Base-by-base conservation (phyloP, 2,113 vertebrate genomes). In the Nibea coibor region DNA sequence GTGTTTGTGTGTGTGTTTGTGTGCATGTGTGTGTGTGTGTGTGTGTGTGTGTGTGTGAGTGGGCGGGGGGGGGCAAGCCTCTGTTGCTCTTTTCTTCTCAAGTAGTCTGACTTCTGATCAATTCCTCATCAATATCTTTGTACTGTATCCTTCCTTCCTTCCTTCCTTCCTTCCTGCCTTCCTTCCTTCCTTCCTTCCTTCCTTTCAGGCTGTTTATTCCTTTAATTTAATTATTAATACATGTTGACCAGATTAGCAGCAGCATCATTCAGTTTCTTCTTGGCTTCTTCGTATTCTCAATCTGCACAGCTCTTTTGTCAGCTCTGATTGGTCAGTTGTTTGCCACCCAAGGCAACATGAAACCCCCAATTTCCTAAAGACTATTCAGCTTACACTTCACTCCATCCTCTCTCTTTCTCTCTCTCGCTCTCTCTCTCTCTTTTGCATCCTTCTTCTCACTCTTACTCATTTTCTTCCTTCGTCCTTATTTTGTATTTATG, bases 31-130 rank as follows among this genome's bases (percentile, higher is more conserved):
- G 17, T 53, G 10, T 8, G 10, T 61, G 66, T 48, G 62, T 5
- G 69, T 63, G 66, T 43, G 42, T 43, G 42, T 12, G 42, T 43
- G 42, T 43, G 42, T 43, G 42, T 43, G 42, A 12, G 42, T 43
- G 43, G 5, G 17, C 19, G 10, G 1, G 14, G 10, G 62, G n/a
- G 3, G 45, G 39, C 26, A 45, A 54, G 62, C 61, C 24, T 11
- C 31, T 35, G 24, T 24, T 63, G 0, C 47, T 11, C 12, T 10
- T 81, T 56, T 63, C 56, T 47, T 68, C 63, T 75, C 42, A 71
- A 17, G 45, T 26, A 0, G 20, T 28, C 31, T 28, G 15, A n/a
- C 42, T 22, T 43, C 16, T 28, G 10, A 47, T 57, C 71, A 69
- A 24, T 78, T 63, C 65, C n/a, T 28, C 22, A 61, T 43, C 48